A percentile compares a stretch with the other conserved stretches of the same genome.
Evolutionary conservation across 2,888 invertebrate genomes (phyloP).

Genomic region (Drosophila vallismaia): DNA sequence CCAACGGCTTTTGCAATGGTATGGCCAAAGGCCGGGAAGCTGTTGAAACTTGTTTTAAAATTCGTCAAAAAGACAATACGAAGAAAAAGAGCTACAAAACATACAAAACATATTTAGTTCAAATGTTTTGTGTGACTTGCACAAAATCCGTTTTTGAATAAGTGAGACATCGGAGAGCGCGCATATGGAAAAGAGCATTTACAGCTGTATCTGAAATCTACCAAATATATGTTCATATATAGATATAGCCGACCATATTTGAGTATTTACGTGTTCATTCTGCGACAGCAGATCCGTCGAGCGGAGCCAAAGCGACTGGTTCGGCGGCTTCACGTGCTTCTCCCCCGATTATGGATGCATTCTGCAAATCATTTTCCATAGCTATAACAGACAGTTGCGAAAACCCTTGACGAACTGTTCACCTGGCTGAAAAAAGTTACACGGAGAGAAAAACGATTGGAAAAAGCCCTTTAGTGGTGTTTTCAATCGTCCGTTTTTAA

Average conservation of each 20-base stretch:
- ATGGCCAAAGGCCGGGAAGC: conserved; percentile 18
- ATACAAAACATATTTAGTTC: conserved; percentile 57
- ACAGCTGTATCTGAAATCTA: conserved; percentile 14
- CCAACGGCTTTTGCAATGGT: conserved; percentile 58
- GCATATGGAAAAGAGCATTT: conserved; percentile 14
- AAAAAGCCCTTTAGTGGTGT: not conserved
- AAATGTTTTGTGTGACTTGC: conserved; percentile 66
- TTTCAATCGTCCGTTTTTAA: too few species aligned
- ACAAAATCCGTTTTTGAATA: conserved; percentile 46
- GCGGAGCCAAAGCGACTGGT: conserved; percentile 61
- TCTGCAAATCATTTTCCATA: conserved; percentile 76
- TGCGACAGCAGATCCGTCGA: conserved; percentile 17
- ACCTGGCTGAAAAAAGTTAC: conserved; percentile 40
- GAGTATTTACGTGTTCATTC: conserved; percentile 40
- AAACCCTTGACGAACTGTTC: conserved; percentile 65
- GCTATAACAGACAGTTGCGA: conserved; percentile 58
- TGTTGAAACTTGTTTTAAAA: conserved; percentile 58
- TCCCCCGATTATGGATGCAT: conserved; percentile 29
- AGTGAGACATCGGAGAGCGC: conserved; percentile 50
- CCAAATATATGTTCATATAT: not conserved
- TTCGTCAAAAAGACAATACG: conserved; percentile 46
- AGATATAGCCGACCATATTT: conserved; percentile 19
- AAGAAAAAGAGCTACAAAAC: conserved; percentile 38
- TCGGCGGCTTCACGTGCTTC: conserved; percentile 30
- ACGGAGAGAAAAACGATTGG: conserved; percentile 10